Evolutionary conservation across 2,113 vertebrate genomes (phyloP).

Genomic region (Tetraodon nigroviridis): DNA sequence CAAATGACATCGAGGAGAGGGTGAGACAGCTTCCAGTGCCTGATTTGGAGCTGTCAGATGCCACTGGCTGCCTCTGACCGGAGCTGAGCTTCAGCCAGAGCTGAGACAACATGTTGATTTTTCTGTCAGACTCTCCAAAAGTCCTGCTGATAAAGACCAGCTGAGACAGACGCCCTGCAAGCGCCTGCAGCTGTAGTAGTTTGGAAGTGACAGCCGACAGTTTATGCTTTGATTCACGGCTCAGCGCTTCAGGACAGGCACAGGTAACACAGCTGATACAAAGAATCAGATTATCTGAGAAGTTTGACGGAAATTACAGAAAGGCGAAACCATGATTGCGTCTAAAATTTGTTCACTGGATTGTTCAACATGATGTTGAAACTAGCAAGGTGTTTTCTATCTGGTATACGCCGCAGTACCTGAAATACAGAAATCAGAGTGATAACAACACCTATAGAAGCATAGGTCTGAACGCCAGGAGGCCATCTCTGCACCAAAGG

Average conservation of each 20-base stretch:
- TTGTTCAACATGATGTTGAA: no score
- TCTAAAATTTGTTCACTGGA: no score
- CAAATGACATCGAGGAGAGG: conserved; percentile 1
- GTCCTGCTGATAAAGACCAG: conserved; percentile 28
- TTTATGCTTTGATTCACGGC: background rate
- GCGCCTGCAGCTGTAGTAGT: conserved; percentile 34
- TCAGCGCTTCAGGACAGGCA: background rate
- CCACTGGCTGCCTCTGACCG: conserved; percentile 7
- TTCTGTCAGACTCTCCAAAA: conserved; percentile 45
- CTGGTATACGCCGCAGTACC: no score
- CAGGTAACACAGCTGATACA: background rate
- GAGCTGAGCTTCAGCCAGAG: conserved; percentile 24
- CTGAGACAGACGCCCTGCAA: conserved; percentile 48
- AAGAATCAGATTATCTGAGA: conserved; percentile 3
- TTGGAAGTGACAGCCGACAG: conserved; percentile 28
- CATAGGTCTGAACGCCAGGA: no score
- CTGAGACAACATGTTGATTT: conserved; percentile 29
- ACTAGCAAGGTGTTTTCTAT: no score
- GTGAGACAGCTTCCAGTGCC: background rate
- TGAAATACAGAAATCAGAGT: no score
- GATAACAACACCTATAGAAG: no score
- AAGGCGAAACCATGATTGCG: background rate
- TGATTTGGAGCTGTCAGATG: conserved; percentile 28
- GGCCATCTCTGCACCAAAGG: no score
- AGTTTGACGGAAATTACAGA: background rate